A percentile compares a stretch with the other conserved stretches of the same genome.
Evolutionary conservation across 2,888 invertebrate species (phyloP).

Genomic region (Nudaria mundana): DNA sequence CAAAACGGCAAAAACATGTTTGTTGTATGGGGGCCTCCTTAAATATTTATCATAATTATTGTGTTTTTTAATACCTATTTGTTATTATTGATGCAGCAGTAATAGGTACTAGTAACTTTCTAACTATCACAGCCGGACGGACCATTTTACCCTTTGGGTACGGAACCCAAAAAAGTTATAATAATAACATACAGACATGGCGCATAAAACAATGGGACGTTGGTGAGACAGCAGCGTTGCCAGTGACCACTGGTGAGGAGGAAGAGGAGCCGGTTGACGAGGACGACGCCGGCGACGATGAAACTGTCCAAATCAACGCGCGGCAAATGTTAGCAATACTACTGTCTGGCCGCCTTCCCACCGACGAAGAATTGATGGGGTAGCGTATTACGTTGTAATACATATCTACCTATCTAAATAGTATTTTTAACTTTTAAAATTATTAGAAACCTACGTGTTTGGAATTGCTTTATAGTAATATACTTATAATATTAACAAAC

Average conservation of each 20-base stretch:
- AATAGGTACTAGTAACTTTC: background rate
- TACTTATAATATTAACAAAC: too few relatives aligned
- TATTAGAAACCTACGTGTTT: too few relatives aligned
- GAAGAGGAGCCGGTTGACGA: constrained; percentile 53
- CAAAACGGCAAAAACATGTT: too few relatives aligned
- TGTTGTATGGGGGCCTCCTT: too few relatives aligned
- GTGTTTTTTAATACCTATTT: background rate
- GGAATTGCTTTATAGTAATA: too few relatives aligned
- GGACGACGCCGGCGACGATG: constrained; percentile 55
- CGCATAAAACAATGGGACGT: constrained; percentile 59
- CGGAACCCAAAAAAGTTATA: too few relatives aligned
- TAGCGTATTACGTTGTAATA: constrained; percentile 16
- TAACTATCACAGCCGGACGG: too few relatives aligned
- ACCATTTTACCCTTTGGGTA: too few relatives aligned
- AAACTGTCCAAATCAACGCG: constrained; percentile 47
- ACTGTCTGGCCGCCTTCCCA: constrained; percentile 49
- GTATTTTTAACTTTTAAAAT: too few relatives aligned
- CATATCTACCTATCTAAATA: too few relatives aligned
- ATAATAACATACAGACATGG: constrained; percentile 44
- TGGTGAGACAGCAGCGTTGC: constrained; percentile 54
- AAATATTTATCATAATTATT: too few relatives aligned
- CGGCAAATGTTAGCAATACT: constrained; percentile 50
- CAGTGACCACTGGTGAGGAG: constrained; percentile 45
- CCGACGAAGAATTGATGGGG: constrained; percentile 62
- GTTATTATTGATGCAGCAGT: background rate